Evolutionary conservation across 2,113 vertebrate species (phyloP), one percentile per base, ranked within the genome.

Genomic region (Nannobrachium achirus): DNA sequence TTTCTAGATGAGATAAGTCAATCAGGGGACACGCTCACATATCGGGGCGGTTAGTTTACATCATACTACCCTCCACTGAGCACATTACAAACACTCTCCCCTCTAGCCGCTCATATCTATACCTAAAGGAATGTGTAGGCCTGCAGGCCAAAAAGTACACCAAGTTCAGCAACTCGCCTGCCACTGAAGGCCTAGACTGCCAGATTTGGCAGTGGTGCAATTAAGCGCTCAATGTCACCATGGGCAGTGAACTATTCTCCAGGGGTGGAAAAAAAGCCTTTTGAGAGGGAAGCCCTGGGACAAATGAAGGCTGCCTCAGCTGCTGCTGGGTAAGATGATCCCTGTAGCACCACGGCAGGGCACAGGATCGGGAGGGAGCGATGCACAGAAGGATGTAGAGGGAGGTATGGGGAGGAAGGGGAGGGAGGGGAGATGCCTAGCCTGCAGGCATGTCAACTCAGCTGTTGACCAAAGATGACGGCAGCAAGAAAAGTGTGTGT

Each of bases 271-370:
- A 89, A 82, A 33, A 85, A 78, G 78, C 78, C 80, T 86, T 90
- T 85, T 82, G 79, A 76, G 80, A 85, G 79, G 80, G 81, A 90
- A 86, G 84, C 79, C 70, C 79, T 76, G 75, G 76, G 83, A 90
- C 76, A 82, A 86, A 82, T 82, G 83, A 82, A 88, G 84, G 57
- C 83, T 71, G 80, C 71, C 75, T 90, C 90, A 91, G 88, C 88
- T 89, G 87, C 88, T 86, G 82, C 63, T 46, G 75, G 61, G 86
- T 88, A 92, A 91, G 81, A 76, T 74, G 88, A 90, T 90, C 75
- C 72, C 56, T 65, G 72, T 80, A 72, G 68, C 72, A 80, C 85
- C 81, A 90, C 64, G 53, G 56, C 68, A 75, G 81, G 77, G 80
- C 69, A 80, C 78, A 71, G 71, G 66, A 79, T 48, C 66, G 61